These are phyloP conservation scores for Drosophila neonasuta DNA, from an alignment of 2,888 invertebrate species.

Conservation along the genomic window DNA sequence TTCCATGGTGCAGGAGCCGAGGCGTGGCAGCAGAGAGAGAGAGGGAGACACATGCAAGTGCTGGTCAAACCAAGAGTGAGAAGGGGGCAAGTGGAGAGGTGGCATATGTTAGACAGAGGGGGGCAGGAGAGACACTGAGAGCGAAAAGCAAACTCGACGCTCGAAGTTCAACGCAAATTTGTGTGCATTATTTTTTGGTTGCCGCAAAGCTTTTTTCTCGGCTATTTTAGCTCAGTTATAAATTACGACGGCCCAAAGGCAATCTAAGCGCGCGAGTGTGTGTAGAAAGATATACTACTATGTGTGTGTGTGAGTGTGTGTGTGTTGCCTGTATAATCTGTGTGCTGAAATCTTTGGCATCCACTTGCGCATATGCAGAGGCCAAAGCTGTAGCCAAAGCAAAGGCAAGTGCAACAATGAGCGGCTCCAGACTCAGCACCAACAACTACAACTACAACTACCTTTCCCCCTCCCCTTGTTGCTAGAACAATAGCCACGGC, in stretches of 20 bases:
- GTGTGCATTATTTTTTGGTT: conserved; percentile 65
- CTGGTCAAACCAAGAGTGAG: background rate
- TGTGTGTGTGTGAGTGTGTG: conserved; percentile 35
- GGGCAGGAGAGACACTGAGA: conserved; percentile 15
- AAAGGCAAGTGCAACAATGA: conserved; percentile 43
- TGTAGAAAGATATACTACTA: conserved; percentile 9
- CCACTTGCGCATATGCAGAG: conserved; percentile 64
- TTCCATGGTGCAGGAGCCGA: conserved; percentile 22
- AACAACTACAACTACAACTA: conserved; percentile 12
- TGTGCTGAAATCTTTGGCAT: conserved; percentile 70
- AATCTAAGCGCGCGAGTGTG: conserved; percentile 25
- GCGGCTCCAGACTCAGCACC: conserved; percentile 29
- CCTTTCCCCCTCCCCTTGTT: background rate
- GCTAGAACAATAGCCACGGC: conserved; percentile 64
- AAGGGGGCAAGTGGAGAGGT: background rate
- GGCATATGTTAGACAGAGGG: conserved; percentile 16
- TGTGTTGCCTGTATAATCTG: conserved; percentile 66
- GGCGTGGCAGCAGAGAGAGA: conserved; percentile 45
- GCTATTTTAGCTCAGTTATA: conserved; percentile 73
- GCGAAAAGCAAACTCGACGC: conserved; percentile 19
- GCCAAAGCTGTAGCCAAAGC: conserved; percentile 9
- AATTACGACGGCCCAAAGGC: conserved; percentile 69
- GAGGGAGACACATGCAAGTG: conserved; percentile 45
- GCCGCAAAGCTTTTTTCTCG: conserved; percentile 63
- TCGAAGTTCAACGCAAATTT: conserved; percentile 63